phyloP scores from a whole-genome alignment of 1,140 invertebrate species.

The Drosophila navojoa region DNA sequence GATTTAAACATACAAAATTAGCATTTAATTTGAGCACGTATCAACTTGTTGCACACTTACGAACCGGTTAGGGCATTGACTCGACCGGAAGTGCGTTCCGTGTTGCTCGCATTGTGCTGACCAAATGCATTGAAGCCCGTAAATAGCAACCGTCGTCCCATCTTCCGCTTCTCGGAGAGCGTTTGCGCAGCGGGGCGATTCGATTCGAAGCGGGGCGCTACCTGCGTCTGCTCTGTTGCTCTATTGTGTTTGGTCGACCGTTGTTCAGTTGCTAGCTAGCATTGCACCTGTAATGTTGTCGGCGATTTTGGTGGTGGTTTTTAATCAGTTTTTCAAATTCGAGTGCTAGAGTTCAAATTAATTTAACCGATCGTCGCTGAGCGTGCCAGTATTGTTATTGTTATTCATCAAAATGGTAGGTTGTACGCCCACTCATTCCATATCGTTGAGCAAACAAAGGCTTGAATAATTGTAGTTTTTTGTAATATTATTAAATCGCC shows the following conservation, averaged over 20 bases:
- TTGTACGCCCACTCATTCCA: neutral
- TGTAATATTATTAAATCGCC: conserved; percentile 15
- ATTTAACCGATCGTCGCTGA: conserved; percentile 12
- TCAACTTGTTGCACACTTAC: conserved; percentile 34
- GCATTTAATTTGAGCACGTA: conserved; percentile 21
- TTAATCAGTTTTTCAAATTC: conserved; percentile 6
- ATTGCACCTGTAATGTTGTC: conserved; percentile 68
- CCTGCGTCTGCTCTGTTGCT: conserved; percentile 27
- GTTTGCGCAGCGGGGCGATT: conserved; percentile 63
- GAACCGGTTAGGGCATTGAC: conserved; percentile 55
- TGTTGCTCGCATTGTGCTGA: conserved; percentile 63
- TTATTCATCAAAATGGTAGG: conserved; percentile 30
- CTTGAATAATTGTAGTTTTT: conserved; percentile 2
- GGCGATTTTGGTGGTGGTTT: conserved; percentile 55
- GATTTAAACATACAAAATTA: conserved; percentile 37
- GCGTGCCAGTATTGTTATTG: neutral
- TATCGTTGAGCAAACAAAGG: neutral
- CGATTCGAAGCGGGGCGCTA: conserved; percentile 10
- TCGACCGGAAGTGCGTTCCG: conserved; percentile 39
- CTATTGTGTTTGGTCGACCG: conserved; percentile 60
- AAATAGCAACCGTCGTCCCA: conserved; percentile 65
- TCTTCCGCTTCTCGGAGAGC: conserved; percentile 50
- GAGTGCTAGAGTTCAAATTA: conserved; percentile 6
- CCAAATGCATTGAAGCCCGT: conserved; percentile 84
- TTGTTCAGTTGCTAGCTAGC: conserved; percentile 57